Percentiles rank a stretch among this genome's conserved stretches.
phyloP scores from a whole-genome alignment of 2,888 invertebrate genomes.

The Heliconius ismenius region DNA sequence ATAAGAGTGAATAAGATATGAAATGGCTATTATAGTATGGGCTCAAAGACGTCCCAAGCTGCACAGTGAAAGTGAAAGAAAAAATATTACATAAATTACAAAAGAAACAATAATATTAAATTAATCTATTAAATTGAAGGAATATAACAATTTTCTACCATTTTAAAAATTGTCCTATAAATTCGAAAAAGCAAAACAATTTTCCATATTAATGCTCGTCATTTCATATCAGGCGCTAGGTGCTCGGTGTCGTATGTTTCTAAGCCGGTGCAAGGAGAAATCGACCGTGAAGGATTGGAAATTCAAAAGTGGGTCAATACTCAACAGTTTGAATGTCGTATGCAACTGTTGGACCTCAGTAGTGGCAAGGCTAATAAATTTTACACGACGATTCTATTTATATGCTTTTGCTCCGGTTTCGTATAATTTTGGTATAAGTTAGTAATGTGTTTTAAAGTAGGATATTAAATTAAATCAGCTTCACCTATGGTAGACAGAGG shows the following conservation, averaged over 20 bases:
- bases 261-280: conserved; percentile 36
- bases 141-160: neutral
- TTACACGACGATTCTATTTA: neutral
- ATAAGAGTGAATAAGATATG: too few relatives aligned
- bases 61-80: too few relatives aligned
- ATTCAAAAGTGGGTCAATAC: conserved; percentile 42
- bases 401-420: neutral
- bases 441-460: neutral
- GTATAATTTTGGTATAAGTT: neutral
- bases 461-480: too few relatives aligned
- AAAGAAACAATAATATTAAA: neutral
- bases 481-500: too few relatives aligned
- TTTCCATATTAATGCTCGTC: conserved; percentile 28
- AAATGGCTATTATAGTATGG: too few relatives aligned
- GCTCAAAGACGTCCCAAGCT: too few relatives aligned
- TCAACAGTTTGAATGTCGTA: conserved; percentile 16
- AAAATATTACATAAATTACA: neutral
- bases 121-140: neutral
- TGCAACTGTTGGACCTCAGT: conserved; percentile 24
- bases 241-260: conserved; percentile 12
- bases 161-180: neutral
- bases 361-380: conserved; percentile 1
- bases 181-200: conserved; percentile 12
- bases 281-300: conserved; percentile 40
- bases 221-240: conserved; percentile 28